Conservation (phyloP, 2,113 vertebrate genomes). For the Gallinago jamesoni region DNA sequence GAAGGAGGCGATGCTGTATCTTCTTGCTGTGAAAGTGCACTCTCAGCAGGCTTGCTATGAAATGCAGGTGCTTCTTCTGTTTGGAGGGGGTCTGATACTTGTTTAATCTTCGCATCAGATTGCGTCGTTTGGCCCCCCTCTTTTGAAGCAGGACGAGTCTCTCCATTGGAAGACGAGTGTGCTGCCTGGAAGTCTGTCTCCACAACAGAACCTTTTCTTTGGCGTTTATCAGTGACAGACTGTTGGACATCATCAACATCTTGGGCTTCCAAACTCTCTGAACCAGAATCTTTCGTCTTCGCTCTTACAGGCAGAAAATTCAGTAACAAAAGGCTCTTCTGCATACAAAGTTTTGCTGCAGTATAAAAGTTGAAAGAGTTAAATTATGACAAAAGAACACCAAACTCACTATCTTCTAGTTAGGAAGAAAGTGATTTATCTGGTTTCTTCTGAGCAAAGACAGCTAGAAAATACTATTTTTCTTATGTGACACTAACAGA, state of each 20-base stretch:
- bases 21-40: conserved; percentile 69
- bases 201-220: conserved; percentile 63
- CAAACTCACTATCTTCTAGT: not conserved
- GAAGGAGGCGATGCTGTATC: conserved; percentile 82
- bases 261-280: not conserved
- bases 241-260: conserved; percentile 46
- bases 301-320: conserved; percentile 79
- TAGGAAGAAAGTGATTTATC: not conserved
- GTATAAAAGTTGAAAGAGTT: not conserved
- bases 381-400: fast-evolving
- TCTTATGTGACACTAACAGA: not conserved
- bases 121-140: not conserved
- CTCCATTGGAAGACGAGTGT: not conserved
- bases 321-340: conserved; percentile 90
- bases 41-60: conserved; percentile 72
- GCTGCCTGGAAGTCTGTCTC: conserved; percentile 85
- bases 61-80: conserved; percentile 8
- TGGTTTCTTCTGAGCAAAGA: not conserved
- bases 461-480: not conserved
- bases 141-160: not conserved
- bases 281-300: conserved; percentile 42
- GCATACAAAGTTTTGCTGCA: conserved; percentile 89
- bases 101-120: not conserved
- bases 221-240: conserved; percentile 2
- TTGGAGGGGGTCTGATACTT: not conserved